Evolutionary conservation across 2,888 invertebrate species (phyloP).

Genomic region (Pseudococcus longispinus): DNA sequence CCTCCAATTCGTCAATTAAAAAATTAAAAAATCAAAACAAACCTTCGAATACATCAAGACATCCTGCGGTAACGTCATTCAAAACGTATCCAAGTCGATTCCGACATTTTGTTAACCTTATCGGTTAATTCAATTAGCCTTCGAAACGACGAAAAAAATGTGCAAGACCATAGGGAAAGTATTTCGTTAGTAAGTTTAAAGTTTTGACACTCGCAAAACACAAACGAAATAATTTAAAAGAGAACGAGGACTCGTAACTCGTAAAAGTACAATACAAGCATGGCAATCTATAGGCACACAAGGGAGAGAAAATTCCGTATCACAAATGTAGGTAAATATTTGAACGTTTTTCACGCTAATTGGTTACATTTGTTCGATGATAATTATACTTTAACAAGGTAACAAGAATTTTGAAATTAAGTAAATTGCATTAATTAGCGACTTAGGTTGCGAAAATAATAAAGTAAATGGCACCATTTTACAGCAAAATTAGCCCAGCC

Average conservation of each 20-base stretch:
- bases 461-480: background rate
- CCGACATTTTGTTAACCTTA: background rate
- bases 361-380: background rate
- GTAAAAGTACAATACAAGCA: background rate
- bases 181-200: background rate
- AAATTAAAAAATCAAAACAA: background rate
- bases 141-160: background rate
- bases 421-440: background rate
- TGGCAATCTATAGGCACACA: background rate
- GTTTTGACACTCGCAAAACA: background rate
- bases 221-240: background rate
- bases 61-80: background rate
- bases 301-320: background rate
- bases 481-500: background rate
- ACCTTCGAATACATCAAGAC: background rate
- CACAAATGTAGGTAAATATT: background rate
- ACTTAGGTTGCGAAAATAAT: background rate
- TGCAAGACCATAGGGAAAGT: background rate
- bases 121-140: background rate
- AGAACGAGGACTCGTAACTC: background rate
- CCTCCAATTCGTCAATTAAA: too few species aligned
- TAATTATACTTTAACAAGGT: background rate
- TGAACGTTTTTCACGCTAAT: slow-evolving; percentile 2
- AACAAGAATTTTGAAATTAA: background rate
- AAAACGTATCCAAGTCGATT: background rate